Evolutionary conservation across 2,113 vertebrate species (phyloP).

Genomic region (Peromyscus maniculatus): DNA sequence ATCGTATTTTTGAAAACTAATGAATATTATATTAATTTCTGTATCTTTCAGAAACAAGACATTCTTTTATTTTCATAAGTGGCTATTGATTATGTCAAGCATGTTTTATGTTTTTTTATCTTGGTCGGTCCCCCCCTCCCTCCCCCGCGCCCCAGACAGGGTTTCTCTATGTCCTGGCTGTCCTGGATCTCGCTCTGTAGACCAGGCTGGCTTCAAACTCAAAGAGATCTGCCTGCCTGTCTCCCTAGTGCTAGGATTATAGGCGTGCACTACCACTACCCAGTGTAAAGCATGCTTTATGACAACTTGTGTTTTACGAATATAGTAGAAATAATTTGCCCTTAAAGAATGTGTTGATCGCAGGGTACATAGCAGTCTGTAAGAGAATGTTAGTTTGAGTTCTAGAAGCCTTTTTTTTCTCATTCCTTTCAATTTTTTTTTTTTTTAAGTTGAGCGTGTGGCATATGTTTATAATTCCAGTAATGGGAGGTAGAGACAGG

Average conservation of each 20-base stretch:
- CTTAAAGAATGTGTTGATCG: not conserved
- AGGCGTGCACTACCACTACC: no score
- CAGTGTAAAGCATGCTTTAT: not conserved
- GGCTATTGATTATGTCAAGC: slow-evolving; percentile 13
- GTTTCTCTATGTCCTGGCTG: no score
- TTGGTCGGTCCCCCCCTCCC: no score
- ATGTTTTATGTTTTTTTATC: not conserved
- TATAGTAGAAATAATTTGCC: slow-evolving; percentile 32
- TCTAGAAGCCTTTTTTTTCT: not conserved
- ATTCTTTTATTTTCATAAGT: slow-evolving; percentile 61
- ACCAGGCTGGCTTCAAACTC: no score
- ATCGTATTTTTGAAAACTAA: slow-evolving; percentile 51
- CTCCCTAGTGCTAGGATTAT: no score
- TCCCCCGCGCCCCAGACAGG: no score
- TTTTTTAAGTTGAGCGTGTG: not conserved
- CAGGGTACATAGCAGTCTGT: not conserved
- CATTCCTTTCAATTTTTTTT: not conserved
- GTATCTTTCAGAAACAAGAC: not conserved
- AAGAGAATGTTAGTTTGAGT: not conserved
- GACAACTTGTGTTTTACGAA: not conserved
- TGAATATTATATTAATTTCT: slow-evolving; percentile 58
- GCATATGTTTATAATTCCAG: not conserved
- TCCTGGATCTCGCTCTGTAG: no score
- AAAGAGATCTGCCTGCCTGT: no score
- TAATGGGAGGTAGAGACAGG: not conserved